Evolutionary conservation across 2,888 invertebrate genomes (phyloP), one percentile per base, ranked within the genome.

Genomic region (Parascotia fuliginaria): DNA sequence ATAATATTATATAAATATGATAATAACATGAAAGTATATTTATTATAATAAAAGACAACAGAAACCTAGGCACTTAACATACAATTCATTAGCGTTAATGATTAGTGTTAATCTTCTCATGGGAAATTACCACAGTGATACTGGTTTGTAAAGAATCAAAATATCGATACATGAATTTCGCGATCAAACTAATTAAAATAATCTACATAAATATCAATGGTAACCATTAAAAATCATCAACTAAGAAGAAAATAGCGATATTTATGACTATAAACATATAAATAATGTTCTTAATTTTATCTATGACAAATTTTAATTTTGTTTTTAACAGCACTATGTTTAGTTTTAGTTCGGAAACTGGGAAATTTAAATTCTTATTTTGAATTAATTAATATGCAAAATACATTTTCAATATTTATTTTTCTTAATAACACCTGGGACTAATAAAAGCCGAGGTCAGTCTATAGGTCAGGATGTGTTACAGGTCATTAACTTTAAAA

Each of bases 401-500:
- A 37, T 24, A 19, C 0, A 24, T 37, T 47, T 32, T 9, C 3
- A 15, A 36, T 46, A 44, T 39, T 51, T 43, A 31, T 47, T 38
- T 49, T 14, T 41, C 16, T 41, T 29, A 14, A 15, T 13, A 28
- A 15, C 41, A 55, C 31, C 32, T 41, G 31, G 29, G 34, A 29
- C 6, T 16, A 43, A 7, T 37, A 46, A 50, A 34, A 16, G 32
- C 7, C 37, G 43, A 50, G 51, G 61, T 60, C 55, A 49, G 5
- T 33, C 42, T 11, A 50, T 41, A 49, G 43, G 33, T 50, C 31
- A 22, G 9, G 2, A 42, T 28, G 36, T 37, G 19, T 46, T 53
- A 49, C 14, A 47, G 55, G 52, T 59, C 47, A 45, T 44, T 55
- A 47, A 54, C 50, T 42, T 45, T 29, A 37, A 42, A 19, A 39